Conservation (phyloP, 2,797 vertebrate species). For the Acipenser ruthenus region DNA sequence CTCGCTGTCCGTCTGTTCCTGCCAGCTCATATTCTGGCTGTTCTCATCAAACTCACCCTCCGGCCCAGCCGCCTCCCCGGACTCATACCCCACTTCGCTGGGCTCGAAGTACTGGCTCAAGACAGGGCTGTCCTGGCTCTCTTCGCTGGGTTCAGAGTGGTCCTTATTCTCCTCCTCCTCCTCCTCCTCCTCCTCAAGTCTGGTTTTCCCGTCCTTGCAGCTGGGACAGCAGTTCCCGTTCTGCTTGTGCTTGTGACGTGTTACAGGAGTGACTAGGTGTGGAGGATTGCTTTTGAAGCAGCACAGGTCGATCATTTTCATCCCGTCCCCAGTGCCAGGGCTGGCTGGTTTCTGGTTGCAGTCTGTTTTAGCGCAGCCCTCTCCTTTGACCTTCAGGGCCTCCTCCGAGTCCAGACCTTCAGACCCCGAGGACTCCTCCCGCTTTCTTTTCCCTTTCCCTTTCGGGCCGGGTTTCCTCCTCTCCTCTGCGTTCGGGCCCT, state of each 20-base stretch:
- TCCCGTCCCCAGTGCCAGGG: constrained; percentile 38
- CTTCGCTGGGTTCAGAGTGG: constrained; percentile 49
- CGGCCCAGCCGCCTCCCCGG: constrained; percentile 53
- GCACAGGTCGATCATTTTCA: constrained; percentile 65
- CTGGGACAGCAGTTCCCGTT: constrained; percentile 46
- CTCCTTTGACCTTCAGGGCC: constrained; percentile 56
- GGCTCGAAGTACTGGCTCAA: constrained; percentile 59
- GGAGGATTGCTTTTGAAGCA: constrained; percentile 24
- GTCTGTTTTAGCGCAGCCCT: constrained; percentile 42
- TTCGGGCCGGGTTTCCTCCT: constrained; percentile 74
- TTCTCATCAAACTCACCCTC: constrained; percentile 69
- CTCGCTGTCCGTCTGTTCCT: constrained; percentile 42
- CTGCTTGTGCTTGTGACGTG: constrained; percentile 52
- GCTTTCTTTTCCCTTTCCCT: constrained; percentile 58
- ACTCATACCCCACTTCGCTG: constrained; percentile 53
- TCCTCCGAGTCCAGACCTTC: constrained; percentile 32
- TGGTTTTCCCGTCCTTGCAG: constrained; percentile 38
- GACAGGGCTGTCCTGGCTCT: constrained; percentile 37
- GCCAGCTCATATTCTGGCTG: constrained; percentile 56
- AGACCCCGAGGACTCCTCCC: constrained; percentile 28
- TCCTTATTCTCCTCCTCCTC: constrained; percentile 53
- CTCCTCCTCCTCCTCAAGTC: constrained; percentile 31
- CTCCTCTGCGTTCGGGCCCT: constrained; percentile 58
- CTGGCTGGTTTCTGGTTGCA: constrained; percentile 44
- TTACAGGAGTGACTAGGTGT: too few relatives aligned